A percentile compares a stretch with the other conserved stretches of the same genome.
Conservation (phyloP, 2,113 vertebrate genomes). For the Chloroceryle aenea region DNA sequence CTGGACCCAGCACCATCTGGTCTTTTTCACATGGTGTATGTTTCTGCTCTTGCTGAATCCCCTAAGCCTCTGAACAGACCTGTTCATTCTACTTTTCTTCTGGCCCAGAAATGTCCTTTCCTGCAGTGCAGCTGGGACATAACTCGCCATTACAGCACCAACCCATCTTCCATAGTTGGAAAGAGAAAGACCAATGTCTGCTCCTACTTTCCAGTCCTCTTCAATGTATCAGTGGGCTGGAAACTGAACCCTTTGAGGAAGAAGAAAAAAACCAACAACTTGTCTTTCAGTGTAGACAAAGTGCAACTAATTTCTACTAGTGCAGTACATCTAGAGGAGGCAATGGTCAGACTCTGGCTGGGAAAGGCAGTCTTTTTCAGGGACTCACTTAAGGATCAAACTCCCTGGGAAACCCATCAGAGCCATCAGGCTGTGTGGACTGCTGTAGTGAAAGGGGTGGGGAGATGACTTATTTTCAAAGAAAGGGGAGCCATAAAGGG, state of each 20-base stretch:
- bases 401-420: neutral
- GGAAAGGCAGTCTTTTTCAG: neutral
- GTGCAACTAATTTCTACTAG: neutral
- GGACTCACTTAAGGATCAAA: neutral
- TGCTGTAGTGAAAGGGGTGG: neutral
- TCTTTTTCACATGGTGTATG: fast-evolving
- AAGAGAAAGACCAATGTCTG: neutral
- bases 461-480: neutral
- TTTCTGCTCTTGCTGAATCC: neutral
- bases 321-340: neutral
- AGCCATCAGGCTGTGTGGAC: neutral
- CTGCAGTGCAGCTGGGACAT: neutral
- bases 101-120: neutral
- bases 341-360: neutral
- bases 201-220: neutral
- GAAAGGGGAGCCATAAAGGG: neutral
- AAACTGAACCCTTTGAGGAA: neutral
- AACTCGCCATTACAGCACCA: neutral
- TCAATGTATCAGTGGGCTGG: neutral
- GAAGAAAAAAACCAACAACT: neutral
- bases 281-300: neutral
- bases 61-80: neutral
- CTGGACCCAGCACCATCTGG: neutral
- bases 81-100: neutral
- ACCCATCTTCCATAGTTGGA: neutral